Evolutionary conservation across 2,113 vertebrate genomes (phyloP).

Genomic region (Sinocyclocheilus anophthalmus): DNA sequence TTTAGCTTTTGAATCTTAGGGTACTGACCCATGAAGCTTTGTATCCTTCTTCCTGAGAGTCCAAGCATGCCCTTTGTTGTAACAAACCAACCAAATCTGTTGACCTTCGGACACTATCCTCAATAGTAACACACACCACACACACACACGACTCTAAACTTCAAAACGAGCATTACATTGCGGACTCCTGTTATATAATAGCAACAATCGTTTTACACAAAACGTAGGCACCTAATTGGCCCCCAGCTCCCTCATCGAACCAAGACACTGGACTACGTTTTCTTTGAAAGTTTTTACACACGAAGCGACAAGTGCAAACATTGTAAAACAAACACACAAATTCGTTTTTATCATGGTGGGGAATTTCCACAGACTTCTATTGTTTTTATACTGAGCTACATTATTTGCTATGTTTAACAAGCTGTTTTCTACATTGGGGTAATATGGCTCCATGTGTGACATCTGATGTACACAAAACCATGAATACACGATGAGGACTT

Average conservation of each 20-base stretch:
- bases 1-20: no score
- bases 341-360: neutral
- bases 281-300: neutral
- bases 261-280: neutral
- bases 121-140: neutral
- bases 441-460: neutral
- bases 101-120: no score
- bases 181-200: neutral
- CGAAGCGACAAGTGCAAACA: neutral
- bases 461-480: neutral
- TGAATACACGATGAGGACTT: constrained; percentile 50
- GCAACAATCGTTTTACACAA: neutral
- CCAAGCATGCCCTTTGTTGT: neutral
- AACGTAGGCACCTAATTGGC: no score
- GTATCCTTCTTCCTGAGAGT: neutral
- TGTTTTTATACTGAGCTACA: neutral
- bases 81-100: neutral
- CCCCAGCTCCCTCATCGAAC: no score
- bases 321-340: neutral
- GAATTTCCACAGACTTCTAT: neutral
- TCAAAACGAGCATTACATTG: neutral
- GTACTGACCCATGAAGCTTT: neutral
- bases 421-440: neutral
- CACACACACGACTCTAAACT: no score
- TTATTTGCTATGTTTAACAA: neutral